phyloP scores from a whole-genome alignment of 92 coral and sea anemone genomes.

The Galaxea fascicularis region DNA sequence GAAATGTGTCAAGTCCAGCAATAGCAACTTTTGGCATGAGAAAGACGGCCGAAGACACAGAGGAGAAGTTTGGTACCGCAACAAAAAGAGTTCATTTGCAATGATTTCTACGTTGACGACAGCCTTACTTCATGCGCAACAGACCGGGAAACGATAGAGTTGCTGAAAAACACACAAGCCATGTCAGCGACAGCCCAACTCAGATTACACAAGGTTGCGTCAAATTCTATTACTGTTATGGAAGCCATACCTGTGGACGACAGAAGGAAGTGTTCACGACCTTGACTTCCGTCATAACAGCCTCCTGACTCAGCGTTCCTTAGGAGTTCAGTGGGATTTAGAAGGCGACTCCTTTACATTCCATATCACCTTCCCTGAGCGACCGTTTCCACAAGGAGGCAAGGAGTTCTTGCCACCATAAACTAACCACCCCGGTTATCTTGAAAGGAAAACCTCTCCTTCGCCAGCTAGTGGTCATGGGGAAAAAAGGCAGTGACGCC shows the following conservation, averaged over 20 bases:
- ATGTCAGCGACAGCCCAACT: conserved; percentile 41
- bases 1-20: conserved; percentile 40
- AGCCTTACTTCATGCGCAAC: conserved; percentile 30
- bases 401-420: conserved; percentile 34
- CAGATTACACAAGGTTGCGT: too few species aligned
- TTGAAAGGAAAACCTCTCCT: not conserved
- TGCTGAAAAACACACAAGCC: conserved; percentile 52
- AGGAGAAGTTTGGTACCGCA: conserved; percentile 15
- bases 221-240: conserved; percentile 53
- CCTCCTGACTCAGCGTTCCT: conserved; percentile 46
- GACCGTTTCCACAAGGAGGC: conserved; percentile 39
- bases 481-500: conserved; percentile 23
- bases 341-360: conserved; percentile 23
- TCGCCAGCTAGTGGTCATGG: conserved; percentile 3
- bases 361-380: not conserved
- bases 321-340: too few species aligned
- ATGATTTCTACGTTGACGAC: too few species aligned
- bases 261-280: conserved; percentile 19
- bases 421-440: conserved; percentile 19
- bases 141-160: conserved; percentile 36
- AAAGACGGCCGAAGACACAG: conserved; percentile 36
- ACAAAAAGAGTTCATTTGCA: not conserved
- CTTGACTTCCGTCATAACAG: conserved; percentile 28
- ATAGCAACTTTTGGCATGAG: conserved; percentile 50
- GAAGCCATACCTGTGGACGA: conserved; percentile 53